Conservation (phyloP, 2,888 invertebrate species). For the Himalopsyche kuldschensis region DNA sequence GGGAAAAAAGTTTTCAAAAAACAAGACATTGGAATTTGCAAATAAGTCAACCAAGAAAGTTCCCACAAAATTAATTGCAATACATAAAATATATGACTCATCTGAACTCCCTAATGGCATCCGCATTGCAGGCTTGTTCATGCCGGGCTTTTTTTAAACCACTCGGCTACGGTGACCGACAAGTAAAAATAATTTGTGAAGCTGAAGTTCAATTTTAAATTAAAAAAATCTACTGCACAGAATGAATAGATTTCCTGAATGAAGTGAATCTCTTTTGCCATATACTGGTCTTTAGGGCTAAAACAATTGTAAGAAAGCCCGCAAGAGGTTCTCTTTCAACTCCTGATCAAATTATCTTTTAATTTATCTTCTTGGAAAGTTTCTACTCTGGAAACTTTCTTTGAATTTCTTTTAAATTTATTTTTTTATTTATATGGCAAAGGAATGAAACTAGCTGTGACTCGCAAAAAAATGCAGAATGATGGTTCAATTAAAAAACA, state of each 20-base stretch:
- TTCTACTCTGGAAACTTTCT: neutral
- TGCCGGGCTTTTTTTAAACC: too few species aligned
- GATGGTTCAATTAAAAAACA: too few species aligned
- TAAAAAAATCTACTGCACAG: neutral
- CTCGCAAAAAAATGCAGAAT: too few species aligned
- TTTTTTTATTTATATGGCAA: neutral
- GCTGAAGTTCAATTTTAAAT: neutral
- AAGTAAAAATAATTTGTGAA: neutral
- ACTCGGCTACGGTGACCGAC: too few species aligned
- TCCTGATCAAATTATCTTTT: slow-evolving; percentile 37
- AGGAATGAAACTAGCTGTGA: too few species aligned
- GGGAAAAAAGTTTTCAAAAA: too few species aligned
- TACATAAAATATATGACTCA: too few species aligned
- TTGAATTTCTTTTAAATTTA: neutral
- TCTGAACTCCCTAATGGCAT: too few species aligned
- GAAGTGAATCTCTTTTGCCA: neutral
- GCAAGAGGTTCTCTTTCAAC: slow-evolving; percentile 9
- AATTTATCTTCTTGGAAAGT: slow-evolving; percentile 35
- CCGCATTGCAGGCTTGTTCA: too few species aligned
- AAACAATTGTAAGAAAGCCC: slow-evolving; percentile 27
- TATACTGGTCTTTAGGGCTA: slow-evolving; percentile 5
- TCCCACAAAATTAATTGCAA: too few species aligned
- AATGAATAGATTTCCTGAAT: neutral
- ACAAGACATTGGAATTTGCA: too few species aligned
- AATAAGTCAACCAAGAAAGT: too few species aligned